phyloP scores from a whole-genome alignment of 1,140 invertebrate species.

The Drosophila truncata region DNA sequence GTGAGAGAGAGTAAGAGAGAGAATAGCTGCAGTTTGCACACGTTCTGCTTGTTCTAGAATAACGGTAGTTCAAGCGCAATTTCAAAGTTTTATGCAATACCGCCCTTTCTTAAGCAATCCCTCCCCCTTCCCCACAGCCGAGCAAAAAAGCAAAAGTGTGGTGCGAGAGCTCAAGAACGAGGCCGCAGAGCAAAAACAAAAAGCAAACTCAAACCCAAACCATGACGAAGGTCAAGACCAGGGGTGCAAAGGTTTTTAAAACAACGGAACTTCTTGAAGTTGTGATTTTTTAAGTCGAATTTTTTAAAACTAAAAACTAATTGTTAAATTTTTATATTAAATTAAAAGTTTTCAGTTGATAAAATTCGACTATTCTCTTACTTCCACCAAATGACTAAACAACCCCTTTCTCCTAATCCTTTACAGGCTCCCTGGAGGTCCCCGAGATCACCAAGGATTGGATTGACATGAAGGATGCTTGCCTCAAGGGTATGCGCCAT shows the following conservation, averaged over 20 bases:
- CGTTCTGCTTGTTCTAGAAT: conserved; percentile 47
- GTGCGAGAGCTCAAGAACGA: conserved; percentile 35
- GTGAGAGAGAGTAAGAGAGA: conserved; percentile 5
- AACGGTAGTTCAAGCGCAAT: conserved; percentile 23
- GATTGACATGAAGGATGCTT: conserved; percentile 89
- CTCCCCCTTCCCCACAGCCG: background rate
- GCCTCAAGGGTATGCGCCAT: conserved; percentile 87
- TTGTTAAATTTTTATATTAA: background rate
- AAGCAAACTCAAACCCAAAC: conserved; percentile 6
- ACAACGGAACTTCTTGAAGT: background rate
- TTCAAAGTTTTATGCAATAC: conserved; percentile 30
- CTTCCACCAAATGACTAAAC: background rate
- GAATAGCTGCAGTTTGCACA: conserved; percentile 62
- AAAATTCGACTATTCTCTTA: background rate
- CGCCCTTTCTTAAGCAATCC: conserved; percentile 1
- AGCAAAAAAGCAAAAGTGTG: conserved; percentile 45
- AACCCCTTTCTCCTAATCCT: too few relatives aligned
- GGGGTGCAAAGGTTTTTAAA: conserved; percentile 37
- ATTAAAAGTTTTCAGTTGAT: background rate
- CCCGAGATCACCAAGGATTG: conserved; percentile 86
- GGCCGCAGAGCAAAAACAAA: conserved; percentile 14
- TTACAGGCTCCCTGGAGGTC: conserved; percentile 56
- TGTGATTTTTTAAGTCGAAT: background rate
- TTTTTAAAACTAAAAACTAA: background rate
- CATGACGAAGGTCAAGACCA: conserved; percentile 35